Conservation (phyloP, 2,888 invertebrate species). For the Suillia variegata region DNA sequence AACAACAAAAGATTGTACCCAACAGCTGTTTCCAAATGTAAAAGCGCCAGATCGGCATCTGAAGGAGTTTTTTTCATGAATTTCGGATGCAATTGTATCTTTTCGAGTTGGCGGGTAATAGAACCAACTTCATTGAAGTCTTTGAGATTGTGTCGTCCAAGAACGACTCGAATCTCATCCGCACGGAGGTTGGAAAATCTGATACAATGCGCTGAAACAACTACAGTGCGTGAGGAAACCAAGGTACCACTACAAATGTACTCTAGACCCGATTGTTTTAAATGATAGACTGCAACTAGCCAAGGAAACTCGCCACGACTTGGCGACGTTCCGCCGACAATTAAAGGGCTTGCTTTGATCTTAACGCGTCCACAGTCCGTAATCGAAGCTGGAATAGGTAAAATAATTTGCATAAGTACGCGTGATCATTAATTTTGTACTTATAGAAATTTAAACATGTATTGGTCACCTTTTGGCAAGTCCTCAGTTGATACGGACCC, state of each 20-base stretch:
- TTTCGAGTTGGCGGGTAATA: conserved; percentile 32
- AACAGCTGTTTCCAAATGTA: conserved; percentile 54
- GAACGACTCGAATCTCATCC: conserved; percentile 39
- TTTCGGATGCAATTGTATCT: conserved; percentile 58
- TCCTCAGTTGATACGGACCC: no score
- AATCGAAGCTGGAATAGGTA: no score
- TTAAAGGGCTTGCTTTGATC: conserved; percentile 30
- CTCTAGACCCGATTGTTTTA: conserved; percentile 43
- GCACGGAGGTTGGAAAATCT: conserved; percentile 48
- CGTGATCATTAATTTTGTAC: no score
- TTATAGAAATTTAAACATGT: no score
- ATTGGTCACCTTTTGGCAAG: no score
- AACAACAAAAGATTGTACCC: no score
- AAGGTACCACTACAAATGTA: conserved; percentile 55
- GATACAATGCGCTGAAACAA: conserved; percentile 62
- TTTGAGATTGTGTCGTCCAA: conserved; percentile 60
- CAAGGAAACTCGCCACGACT: conserved; percentile 69
- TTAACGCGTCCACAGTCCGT: conserved; percentile 48
- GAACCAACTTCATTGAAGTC: conserved; percentile 33
- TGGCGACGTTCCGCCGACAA: conserved; percentile 32
- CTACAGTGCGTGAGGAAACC: conserved; percentile 46
- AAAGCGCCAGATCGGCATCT: conserved; percentile 63
- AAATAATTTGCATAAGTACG: no score
- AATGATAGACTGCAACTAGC: conserved; percentile 67
- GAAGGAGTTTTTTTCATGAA: conserved; percentile 49